These are phyloP conservation scores for Allacma fusca DNA, from an alignment of 2,888 invertebrate species.

Conservation along the genomic window DNA sequence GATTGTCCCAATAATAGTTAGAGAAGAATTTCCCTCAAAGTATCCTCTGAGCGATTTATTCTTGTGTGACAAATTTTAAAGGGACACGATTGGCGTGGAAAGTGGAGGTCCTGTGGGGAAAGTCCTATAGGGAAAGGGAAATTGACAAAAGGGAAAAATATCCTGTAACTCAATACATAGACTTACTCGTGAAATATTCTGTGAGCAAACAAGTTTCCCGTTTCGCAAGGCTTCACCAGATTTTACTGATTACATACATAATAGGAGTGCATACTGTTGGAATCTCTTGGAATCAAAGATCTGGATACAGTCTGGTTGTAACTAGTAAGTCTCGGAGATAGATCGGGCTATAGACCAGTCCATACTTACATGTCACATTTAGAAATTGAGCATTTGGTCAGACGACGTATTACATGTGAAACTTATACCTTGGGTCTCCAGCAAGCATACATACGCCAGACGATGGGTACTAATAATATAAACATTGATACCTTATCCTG, in stretches of 20 bases:
- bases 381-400: slow-evolving; percentile 4
- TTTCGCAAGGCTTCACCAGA: neutral
- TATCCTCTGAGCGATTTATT: neutral
- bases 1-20: neutral
- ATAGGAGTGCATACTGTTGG: neutral
- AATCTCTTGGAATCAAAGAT: neutral
- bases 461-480: neutral
- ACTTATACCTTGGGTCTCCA: neutral
- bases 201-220: slow-evolving; percentile 17
- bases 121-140: neutral
- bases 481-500: slow-evolving; percentile 8
- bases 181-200: neutral
- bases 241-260: neutral
- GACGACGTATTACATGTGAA: neutral
- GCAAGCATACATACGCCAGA: neutral
- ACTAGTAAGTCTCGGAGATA: too few species aligned
- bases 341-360: too few species aligned
- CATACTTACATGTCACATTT: too few species aligned
- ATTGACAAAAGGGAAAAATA: neutral
- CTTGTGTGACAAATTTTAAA: slow-evolving; percentile 12
- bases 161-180: neutral
- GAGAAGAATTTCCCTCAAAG: neutral
- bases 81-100: neutral
- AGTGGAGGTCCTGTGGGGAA: neutral
- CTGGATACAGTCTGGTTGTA: too few species aligned